Base-by-base conservation (phyloP, 2,888 invertebrate species). In the Atethmia centrago region DNA sequence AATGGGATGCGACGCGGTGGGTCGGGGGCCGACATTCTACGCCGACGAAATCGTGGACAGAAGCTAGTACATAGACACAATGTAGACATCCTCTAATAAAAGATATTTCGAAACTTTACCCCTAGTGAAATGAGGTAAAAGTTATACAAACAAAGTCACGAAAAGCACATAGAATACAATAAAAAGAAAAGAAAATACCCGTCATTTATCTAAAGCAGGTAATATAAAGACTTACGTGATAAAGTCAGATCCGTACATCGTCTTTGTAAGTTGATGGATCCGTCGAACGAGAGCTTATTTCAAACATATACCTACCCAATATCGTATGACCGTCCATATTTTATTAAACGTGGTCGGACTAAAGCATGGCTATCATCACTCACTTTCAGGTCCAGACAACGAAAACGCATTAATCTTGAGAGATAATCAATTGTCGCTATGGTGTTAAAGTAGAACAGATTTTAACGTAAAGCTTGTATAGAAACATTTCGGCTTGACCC, bases 341-440 rank as follows among this genome's bases (percentile, higher is more conserved):
- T 82, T 71, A 77, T 74, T 59, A 71, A 71, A 77, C 69, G 65
- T 72, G 58, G 62, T 73, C 51, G 40, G 21, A 63, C 59, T 51
- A 71, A 79, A 79, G 59, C 65, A 79, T 78, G 64, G 59, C 68
- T 69, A 69, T 79, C 78, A 85, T 87, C 80, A 82, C 67, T 88
- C 84, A 82, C 83, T 82, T 71, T 77, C 79, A 74, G 64, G 65
- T 59, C 47, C 72, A 78, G 77, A 73, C 75, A 84, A 82, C 73
- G 76, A 82, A 70, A 79, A 69, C 78, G 68, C 77, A 88, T 88
- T 82, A 84, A 87, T 88, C 84, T 79, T 77, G 58, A 42, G 72
- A 79, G 75, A 80, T 78, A 78, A 82, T 84, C 83, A 79, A 85
- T 88, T 84, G 79, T 84, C 63, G 61, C 72, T 65, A 64, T 64